phyloP scores from a whole-genome alignment of 2,797 vertebrate species.

The Eulemur mongoz region DNA sequence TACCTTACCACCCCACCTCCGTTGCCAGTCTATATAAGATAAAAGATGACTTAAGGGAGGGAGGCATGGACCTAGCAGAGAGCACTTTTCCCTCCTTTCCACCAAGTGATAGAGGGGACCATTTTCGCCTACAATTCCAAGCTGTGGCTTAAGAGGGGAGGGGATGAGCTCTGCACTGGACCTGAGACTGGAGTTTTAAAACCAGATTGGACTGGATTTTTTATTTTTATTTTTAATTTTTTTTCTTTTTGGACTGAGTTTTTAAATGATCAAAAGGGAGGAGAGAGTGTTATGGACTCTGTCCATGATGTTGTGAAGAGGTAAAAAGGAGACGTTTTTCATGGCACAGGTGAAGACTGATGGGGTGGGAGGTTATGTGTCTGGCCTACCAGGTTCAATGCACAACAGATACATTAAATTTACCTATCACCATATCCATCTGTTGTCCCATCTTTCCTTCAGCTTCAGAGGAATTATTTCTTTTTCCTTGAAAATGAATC shows the following conservation, averaged over 20 bases:
- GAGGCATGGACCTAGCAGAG: neutral
- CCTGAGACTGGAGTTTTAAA: neutral
- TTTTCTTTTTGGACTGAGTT: neutral
- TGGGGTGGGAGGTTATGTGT: neutral
- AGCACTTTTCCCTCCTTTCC: neutral
- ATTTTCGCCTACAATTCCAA: neutral
- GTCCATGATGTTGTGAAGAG: neutral
- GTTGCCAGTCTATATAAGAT: neutral
- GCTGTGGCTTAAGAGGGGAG: neutral
- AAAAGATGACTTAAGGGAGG: neutral
- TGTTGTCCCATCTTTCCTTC: neutral
- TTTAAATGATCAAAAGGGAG: neutral
- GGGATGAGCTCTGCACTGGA: neutral
- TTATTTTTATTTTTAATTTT: neutral
- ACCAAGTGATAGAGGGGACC: neutral
- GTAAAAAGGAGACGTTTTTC: neutral
- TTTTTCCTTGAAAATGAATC: neutral
- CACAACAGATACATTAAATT: neutral
- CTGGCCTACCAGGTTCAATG: neutral
- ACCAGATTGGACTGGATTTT: neutral
- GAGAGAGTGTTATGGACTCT: neutral
- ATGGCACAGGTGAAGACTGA: neutral
- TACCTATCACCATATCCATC: neutral
- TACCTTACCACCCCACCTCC: neutral
- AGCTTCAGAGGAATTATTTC: neutral